Evolutionary conservation across 2,888 invertebrate genomes (phyloP), one percentile per base, ranked within the genome.

Genomic region (Danaus chrysippus): DNA sequence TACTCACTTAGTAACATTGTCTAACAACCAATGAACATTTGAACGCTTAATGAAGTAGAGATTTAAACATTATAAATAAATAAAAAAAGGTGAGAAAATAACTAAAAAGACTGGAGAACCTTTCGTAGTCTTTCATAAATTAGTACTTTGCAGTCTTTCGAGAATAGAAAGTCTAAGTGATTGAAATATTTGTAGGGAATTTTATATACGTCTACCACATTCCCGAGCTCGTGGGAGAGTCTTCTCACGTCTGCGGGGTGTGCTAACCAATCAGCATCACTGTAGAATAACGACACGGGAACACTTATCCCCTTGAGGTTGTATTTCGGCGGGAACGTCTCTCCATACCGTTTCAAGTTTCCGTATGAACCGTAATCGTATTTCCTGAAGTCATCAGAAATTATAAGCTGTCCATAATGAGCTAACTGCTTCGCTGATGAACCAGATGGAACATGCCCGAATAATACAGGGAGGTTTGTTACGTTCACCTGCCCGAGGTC

Each of bases 221-320:
- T 93, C 10, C 85, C 83, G 52, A 95, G 76, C 62, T 84, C 80
- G 11, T 79, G 76, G 44, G 91, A 86, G 57, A 94, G 74, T 15
- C 83, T 79, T 49, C 91, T 78, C 0, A 94, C 93, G 63, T 94
- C 94, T 68, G 78, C 77, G 3, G 91, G 87, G 57, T 91, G 84
- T 1, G 94, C 92, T 17, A 96, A 76, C 92, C 93, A 93, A 77
- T 96, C 96, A 13, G 93, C 92, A 3, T 82, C 81, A 42, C 84
- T 83, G 67, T 84, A 86, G 56, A 87, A 79, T 56, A 91, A 68
- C 9, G 81, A 77, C 6, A 90, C 77, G 0, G 89, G 88, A 0
- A 80, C 74, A 1, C 62, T 68, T 12, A 90, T 70, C 10, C 77
- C 78, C 6, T 73, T 72, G 54, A 89, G 59, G 1, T 69, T 64